Percentiles rank a stretch among this genome's conserved stretches.
phyloP scores from a whole-genome alignment of 2,113 vertebrate species.

The Malurus alboscapulatus region DNA sequence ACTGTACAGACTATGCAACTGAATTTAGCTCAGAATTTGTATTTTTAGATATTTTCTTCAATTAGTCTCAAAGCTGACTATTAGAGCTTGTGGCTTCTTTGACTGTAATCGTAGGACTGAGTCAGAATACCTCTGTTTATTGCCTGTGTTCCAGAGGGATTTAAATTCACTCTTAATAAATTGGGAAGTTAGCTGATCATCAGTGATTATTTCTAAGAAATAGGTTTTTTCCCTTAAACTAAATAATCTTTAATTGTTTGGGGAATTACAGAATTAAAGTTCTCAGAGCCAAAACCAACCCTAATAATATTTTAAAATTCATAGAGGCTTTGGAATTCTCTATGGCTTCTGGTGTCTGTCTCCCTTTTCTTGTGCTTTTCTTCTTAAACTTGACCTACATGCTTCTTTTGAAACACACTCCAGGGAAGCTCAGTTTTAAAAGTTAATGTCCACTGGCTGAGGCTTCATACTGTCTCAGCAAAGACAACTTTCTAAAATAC shows the following conservation, averaged over 20 bases:
- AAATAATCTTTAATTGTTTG: neutral
- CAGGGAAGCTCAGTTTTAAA: neutral
- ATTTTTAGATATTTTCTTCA: neutral
- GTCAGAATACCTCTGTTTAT: neutral
- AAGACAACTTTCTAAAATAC: neutral
- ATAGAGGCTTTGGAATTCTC: neutral
- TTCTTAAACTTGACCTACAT: neutral
- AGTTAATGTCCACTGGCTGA: slow-evolving; percentile 3
- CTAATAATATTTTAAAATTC: neutral
- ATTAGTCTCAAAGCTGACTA: neutral
- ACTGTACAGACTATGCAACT: neutral
- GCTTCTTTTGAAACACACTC: neutral
- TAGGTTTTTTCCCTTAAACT: neutral
- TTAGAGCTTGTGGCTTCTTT: neutral
- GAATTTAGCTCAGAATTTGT: neutral
- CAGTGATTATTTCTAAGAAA: neutral
- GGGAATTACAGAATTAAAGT: neutral
- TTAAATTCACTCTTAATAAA: neutral
- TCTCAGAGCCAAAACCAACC: neutral
- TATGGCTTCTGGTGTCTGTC: neutral
- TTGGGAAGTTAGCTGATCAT: neutral
- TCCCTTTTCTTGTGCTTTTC: neutral
- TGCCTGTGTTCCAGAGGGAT: neutral
- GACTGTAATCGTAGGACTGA: neutral
- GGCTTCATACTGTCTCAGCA: neutral